Evolutionary conservation across 2,797 vertebrate genomes (phyloP), one percentile per base, ranked within the genome.

Genomic region (Dicrostonyx torquatus): DNA sequence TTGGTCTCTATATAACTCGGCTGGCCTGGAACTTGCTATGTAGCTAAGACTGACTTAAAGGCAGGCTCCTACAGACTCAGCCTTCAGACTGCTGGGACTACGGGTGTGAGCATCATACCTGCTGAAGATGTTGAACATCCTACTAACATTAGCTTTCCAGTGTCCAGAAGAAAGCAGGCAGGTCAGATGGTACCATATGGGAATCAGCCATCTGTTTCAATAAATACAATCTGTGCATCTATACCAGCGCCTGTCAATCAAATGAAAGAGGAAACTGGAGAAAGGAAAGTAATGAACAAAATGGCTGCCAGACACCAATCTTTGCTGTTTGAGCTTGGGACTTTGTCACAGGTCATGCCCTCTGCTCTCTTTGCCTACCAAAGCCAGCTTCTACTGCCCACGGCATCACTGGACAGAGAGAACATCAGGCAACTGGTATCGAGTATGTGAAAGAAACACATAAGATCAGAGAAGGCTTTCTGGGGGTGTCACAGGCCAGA

Each of bases 401-500:
- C 0, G 9, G 37, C 8, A 13, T 48, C 22, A 24, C 2, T 12
- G 3, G 64, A 72, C 24, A 78, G 11, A 53, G 29, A 85, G 40
- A 83, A 60, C 20, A 22, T 22, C 37, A 15, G 53, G 83, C n/a
- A 78, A 55, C 40, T 2, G 6, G 40, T 40, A 66, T 5, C 5
- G 9, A 76, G 10, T 6, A 18, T 1, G 24, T 58, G 58, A 68
- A 82, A 80, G 45, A 37, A 89, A 80, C 26, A 6, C 26, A 12
- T 15, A 20, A 90, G 40, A 31, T 53, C 26, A 40, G 17, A 40
- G 43, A 84, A 53, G 87, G 9, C 91, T 94, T 94, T n/a, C 80
- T 55, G 37, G 84, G 84, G 85, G 29, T 75, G 26, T 18, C 18
- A 13, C 10, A 31, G 17, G 37, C 26, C 7, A 73, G 22, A 70